Base-by-base conservation (phyloP, 2,888 invertebrate species). In the Prionchulus punctatus region DNA sequence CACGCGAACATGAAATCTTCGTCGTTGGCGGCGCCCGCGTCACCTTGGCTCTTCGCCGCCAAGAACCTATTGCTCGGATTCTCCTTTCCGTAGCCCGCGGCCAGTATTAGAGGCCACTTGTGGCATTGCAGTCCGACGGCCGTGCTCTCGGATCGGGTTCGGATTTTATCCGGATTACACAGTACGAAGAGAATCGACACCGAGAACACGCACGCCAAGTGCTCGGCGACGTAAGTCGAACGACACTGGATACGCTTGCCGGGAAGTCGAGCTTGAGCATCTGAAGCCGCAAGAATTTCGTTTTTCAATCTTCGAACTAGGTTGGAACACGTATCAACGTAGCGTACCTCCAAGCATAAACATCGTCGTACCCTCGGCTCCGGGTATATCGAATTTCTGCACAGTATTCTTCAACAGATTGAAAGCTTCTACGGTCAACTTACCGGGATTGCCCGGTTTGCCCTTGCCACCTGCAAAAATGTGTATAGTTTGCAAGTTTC, bases 101-200 rank as follows among this genome's bases (percentile, higher is more conserved):
- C 75, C 31, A 74, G 60, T 4, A 75, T 66, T 57, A 76, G 61
- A 2, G 71, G 69, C 69, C 69, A 69, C 57, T 66, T 67, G 56
- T 69, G 67, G 31, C 66, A 66, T 54, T 67, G 67, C 52, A 66
- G 67, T 2, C 69, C 67, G 47, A 69, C 62, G 7, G 64, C 58
- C 1, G 66, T 65, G 47, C 59, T 60, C 54, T 68, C 68, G 49
- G 57, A 59, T 7, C 64, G 58, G 27, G 61, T 57, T 12, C 47
- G n/a, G 18, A 53, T 7, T 57, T 68, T 68, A 50, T 75, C 71
- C 1, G 75, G 76, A 63, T 76, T 75, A 62, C 75, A 75, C 18
- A 76, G 67, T n/a, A 76, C 74, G 61, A 75, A 74, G 23, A 76
- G 67, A 4, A 75, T 66, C n/a, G 75, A 67, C 7, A 75, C 71